phyloP scores from a whole-genome alignment of 2,797 vertebrate species.

The Tarsius wallacei region DNA sequence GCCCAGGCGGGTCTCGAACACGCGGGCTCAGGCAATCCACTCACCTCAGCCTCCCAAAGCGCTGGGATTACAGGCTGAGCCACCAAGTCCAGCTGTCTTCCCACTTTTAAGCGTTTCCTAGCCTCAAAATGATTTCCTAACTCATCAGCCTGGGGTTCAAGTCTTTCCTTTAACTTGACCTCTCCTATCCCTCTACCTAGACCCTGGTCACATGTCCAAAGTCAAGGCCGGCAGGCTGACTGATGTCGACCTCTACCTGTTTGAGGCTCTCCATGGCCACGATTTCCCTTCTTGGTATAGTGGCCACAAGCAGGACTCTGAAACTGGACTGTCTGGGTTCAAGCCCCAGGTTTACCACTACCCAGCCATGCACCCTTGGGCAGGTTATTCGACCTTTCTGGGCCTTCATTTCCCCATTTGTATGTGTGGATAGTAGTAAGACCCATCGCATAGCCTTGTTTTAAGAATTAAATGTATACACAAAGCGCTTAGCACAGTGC shows the following conservation, averaged over 20 bases:
- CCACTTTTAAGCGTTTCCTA: background rate
- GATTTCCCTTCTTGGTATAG: background rate
- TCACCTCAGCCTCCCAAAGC: no score
- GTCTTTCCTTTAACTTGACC: slow-evolving; percentile 8
- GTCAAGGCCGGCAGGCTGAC: background rate
- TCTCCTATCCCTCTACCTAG: background rate
- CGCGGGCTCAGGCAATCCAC: no score
- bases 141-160: background rate
- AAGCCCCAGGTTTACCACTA: background rate
- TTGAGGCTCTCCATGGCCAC: background rate
- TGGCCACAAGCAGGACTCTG: background rate
- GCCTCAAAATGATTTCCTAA: background rate
- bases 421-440: background rate
- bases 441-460: background rate
- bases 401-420: background rate
- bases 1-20: no score
- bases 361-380: background rate
- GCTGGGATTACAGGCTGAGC: no score
- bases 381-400: background rate
- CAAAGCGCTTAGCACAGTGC: background rate
- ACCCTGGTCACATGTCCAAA: background rate
- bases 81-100: no score
- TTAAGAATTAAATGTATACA: background rate
- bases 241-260: rapidly evolving
- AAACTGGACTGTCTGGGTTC: background rate